Percentiles rank a stretch among this genome's conserved stretches.
Evolutionary conservation across 2,797 vertebrate genomes (phyloP).

Genomic region (Microctenopoma steveboyesi): DNA sequence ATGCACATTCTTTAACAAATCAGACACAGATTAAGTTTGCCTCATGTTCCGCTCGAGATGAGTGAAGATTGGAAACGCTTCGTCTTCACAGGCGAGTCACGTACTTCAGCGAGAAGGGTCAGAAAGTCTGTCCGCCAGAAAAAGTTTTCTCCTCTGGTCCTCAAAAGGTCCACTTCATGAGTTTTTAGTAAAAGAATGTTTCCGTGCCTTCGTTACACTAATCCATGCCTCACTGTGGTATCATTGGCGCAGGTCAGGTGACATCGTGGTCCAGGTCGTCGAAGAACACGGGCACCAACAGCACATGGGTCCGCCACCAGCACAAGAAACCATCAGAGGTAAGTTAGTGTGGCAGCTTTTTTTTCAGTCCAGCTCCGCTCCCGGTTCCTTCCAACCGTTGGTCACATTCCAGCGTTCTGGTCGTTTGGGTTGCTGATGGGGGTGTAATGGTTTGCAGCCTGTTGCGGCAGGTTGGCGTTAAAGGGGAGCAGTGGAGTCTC

Average conservation of each 20-base stretch:
- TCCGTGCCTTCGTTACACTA: neutral
- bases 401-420: too few species aligned
- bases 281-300: slow-evolving; percentile 89
- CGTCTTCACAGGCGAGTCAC: neutral
- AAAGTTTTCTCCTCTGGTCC: neutral
- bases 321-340: slow-evolving; percentile 97
- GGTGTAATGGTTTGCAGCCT: too few species aligned
- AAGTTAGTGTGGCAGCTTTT: slow-evolving; percentile 33
- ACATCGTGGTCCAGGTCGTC: slow-evolving; percentile 91
- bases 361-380: too few species aligned
- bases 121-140: neutral
- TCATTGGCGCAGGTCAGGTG: slow-evolving; percentile 86
- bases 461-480: too few species aligned
- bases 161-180: neutral
- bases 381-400: too few species aligned
- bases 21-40: slow-evolving; percentile 25
- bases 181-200: neutral
- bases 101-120: neutral
- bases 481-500: too few species aligned
- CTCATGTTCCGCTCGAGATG: slow-evolving; percentile 9
- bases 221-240: neutral
- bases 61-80: slow-evolving; percentile 10
- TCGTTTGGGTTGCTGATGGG: too few species aligned
- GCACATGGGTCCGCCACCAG: slow-evolving; percentile 91
- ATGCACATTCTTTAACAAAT: slow-evolving; percentile 33